Conservation (phyloP, 2,113 vertebrate genomes). For the Fukomys damarensis region DNA sequence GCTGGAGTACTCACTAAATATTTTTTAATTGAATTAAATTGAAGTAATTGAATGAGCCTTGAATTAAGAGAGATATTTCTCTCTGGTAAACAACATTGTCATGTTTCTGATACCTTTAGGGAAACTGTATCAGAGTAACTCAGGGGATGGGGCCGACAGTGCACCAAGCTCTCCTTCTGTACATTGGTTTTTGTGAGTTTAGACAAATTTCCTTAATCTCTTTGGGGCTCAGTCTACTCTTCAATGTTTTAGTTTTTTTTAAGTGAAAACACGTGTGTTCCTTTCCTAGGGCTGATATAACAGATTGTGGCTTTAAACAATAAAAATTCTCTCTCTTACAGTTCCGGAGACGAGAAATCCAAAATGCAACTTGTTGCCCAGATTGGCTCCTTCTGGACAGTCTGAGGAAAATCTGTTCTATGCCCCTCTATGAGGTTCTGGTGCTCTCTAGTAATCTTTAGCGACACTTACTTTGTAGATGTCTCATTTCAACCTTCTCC, state of each 20-base stretch:
- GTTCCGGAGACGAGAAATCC: not conserved
- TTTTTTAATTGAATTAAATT: constrained; percentile 64
- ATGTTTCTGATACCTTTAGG: not conserved
- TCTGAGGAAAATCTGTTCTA: not conserved
- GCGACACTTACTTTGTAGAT: not conserved
- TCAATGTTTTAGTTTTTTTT: not conserved
- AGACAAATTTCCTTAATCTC: not conserved
- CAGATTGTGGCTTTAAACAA: not conserved
- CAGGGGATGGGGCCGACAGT: not conserved
- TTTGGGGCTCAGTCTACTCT: not conserved
- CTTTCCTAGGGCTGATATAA: not conserved
- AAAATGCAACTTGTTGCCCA: not conserved
- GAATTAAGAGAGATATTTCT: constrained; percentile 39
- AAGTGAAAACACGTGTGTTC: constrained; percentile 22
- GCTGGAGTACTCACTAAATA: constrained; percentile 56
- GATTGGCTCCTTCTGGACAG: not conserved
- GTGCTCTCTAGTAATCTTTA: not conserved
- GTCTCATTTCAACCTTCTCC: not conserved
- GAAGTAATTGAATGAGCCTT: constrained; percentile 57
- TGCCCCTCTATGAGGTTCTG: not conserved
- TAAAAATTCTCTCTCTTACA: not conserved
- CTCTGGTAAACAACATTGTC: constrained; percentile 31
- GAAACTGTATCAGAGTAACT: not conserved
- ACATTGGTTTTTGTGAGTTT: not conserved
- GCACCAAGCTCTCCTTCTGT: not conserved